Evolutionary conservation across 1,140 invertebrate genomes (phyloP), one percentile per base, ranked within the genome.

Genomic region (Zaprionus camerounensis): DNA sequence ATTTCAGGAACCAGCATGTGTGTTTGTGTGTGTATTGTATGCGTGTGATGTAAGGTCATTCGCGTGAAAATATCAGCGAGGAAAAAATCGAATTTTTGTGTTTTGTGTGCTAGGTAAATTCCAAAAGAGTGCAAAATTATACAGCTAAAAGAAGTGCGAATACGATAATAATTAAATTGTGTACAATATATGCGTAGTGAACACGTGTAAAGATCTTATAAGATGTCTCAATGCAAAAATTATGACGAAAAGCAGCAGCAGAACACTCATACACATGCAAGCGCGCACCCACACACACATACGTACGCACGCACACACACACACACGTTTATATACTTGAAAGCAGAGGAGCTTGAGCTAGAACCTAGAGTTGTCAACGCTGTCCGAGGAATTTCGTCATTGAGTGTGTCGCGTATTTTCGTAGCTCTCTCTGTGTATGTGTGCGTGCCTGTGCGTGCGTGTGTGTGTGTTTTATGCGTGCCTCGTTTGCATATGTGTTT

Each of bases 51-150:
- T 85, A 85, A 85, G 82, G 82, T 85, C 82, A 85, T 85, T 85
- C 82, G 82, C 82, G 81, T 85, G 81, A 82, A 82, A 82, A 82
- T 82, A 83, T 83, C 81, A 82, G 82, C 82, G 82, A 85, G 84
- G 83, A 87, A 91, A 88, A 90, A 90, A 90, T 85, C 78, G 85
- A 90, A 90, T 90, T 84, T 88, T 90, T 88, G 85, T 88, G 85
- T 90, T 90, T 90, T 90, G 85, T 90, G 85, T 90, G 86, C 85
- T 90, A 90, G 85, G 85, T 90, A 90, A 90, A 77, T 90, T 81
- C 57, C 22, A 63, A 82, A 80, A 70, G 55, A 70, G 73, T 90
- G 76, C 55, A 80, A 85, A 90, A 67, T 71, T 61, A 77, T 79
- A 51, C 17, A 73, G 69, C 64, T 74, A 20, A 85, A 82, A 24